phyloP scores from a whole-genome alignment of 2,888 invertebrate species.

The Eurytoma californica region DNA sequence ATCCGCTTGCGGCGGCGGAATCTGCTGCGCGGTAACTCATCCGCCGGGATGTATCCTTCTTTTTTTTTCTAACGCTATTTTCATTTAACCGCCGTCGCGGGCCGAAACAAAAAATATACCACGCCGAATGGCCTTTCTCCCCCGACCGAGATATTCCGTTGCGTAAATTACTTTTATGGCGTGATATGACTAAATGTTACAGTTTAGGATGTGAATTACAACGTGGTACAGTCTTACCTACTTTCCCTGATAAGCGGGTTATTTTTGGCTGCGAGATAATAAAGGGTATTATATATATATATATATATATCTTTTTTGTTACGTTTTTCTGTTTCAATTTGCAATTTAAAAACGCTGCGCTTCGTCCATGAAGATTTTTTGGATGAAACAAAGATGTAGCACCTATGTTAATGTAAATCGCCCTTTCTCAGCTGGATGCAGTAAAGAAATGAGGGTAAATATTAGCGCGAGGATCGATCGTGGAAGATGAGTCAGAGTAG shows the following conservation, averaged over 20 bases:
- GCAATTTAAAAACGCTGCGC: too few species aligned
- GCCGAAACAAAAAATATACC: conserved; percentile 7
- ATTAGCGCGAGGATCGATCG: background rate
- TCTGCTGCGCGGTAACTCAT: conserved; percentile 28
- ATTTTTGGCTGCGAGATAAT: background rate
- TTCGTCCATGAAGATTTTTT: too few species aligned
- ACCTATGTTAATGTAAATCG: background rate
- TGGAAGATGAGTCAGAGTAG: conserved; percentile 54
- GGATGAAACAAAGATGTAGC: too few species aligned
- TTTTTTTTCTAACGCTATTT: conserved; percentile 20
- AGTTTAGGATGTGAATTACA: background rate
- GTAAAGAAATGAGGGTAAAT: conserved; percentile 1
- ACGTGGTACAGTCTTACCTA: too few species aligned
- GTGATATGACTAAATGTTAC: background rate
- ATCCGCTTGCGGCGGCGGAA: conserved; percentile 64
- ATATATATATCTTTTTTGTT: too few species aligned
- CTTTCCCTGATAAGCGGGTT: background rate
- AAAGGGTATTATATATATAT: too few species aligned
- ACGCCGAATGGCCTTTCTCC: too few species aligned
- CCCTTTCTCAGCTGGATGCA: background rate
- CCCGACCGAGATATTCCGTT: too few species aligned
- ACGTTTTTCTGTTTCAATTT: too few species aligned
- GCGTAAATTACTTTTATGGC: background rate
- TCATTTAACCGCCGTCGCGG: background rate
- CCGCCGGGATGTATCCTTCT: background rate